These are phyloP conservation scores for Saxidomus purpurata DNA, from an alignment of 1,140 invertebrate genomes.

Conservation along the genomic window DNA sequence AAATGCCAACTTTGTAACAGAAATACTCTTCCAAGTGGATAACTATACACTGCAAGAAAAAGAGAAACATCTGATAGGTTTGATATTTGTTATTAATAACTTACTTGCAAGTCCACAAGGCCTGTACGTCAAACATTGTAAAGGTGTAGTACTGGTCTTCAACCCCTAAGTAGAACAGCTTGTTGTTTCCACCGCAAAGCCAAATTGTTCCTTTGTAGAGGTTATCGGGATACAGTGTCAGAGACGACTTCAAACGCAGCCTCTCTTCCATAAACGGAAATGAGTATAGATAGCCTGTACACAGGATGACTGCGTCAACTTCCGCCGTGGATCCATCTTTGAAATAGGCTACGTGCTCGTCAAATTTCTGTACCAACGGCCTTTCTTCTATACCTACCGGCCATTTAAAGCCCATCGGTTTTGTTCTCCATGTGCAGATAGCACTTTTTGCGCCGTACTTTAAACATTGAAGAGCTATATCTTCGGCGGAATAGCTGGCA, in stretches of 20 bases:
- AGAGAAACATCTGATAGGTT: no score
- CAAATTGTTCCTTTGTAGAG: conserved; percentile 64
- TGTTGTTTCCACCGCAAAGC: conserved; percentile 55
- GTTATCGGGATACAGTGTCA: conserved; percentile 31
- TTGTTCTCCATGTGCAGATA: conserved; percentile 28
- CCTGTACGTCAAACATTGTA: conserved; percentile 68
- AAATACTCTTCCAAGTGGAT: no score
- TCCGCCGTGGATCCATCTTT: conserved; percentile 55
- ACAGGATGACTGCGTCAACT: conserved; percentile 56
- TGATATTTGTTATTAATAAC: not conserved
- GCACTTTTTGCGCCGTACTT: conserved; percentile 52
- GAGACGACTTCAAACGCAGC: conserved; percentile 32
- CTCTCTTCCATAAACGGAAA: conserved; percentile 58
- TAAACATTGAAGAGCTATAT: conserved; percentile 47
- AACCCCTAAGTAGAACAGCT: conserved; percentile 62
- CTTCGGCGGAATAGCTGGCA: conserved; percentile 52
- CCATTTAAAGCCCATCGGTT: conserved; percentile 49
- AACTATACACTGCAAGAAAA: no score
- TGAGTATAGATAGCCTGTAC: conserved; percentile 54
- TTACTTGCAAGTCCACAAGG: conserved; percentile 60
- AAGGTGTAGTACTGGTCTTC: conserved; percentile 61
- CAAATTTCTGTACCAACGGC: no score
- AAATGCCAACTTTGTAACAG: no score
- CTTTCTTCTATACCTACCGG: no score
- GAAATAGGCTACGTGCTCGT: conserved; percentile 51